Evolutionary conservation across 1,140 invertebrate species (phyloP).

Genomic region (Drosophila prosaltans): DNA sequence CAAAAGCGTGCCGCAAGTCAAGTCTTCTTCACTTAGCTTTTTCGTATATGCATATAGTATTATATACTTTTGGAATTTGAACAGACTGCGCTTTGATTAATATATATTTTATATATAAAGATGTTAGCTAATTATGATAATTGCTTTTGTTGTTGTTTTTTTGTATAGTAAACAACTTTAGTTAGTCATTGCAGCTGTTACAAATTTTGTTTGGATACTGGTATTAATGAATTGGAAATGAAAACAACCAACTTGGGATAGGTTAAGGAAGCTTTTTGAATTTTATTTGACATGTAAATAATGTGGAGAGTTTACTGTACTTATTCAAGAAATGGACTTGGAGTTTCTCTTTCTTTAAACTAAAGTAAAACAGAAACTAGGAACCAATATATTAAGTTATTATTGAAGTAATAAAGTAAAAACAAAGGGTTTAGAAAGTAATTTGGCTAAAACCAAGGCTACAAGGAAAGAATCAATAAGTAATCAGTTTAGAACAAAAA

Average conservation of each 20-base stretch:
- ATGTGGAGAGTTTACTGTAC: no score
- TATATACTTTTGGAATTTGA: constrained; percentile 47
- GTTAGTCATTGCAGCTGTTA: constrained; percentile 18
- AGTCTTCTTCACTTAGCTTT: neutral
- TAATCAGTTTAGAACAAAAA: no score
- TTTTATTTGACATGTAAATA: no score
- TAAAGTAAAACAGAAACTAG: no score
- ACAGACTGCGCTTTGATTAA: neutral
- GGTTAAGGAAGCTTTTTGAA: constrained; percentile 20
- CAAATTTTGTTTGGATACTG: constrained; percentile 2
- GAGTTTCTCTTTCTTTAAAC: no score
- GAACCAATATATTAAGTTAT: no score
- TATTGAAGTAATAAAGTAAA: no score
- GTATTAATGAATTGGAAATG: no score
- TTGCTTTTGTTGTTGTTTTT: constrained; percentile 1
- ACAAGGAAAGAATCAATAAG: no score
- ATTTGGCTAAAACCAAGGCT: no score
- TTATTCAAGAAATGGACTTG: no score
- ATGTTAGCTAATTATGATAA: neutral
- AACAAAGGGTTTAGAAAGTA: no score
- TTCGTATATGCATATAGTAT: neutral
- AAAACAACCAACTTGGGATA: constrained; percentile 32
- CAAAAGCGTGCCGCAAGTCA: constrained; percentile 49
- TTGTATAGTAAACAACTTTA: constrained; percentile 1
- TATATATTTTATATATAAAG: neutral